Conservation (phyloP, 2,113 vertebrate species). For the Aspidoscelis tigris region DNA sequence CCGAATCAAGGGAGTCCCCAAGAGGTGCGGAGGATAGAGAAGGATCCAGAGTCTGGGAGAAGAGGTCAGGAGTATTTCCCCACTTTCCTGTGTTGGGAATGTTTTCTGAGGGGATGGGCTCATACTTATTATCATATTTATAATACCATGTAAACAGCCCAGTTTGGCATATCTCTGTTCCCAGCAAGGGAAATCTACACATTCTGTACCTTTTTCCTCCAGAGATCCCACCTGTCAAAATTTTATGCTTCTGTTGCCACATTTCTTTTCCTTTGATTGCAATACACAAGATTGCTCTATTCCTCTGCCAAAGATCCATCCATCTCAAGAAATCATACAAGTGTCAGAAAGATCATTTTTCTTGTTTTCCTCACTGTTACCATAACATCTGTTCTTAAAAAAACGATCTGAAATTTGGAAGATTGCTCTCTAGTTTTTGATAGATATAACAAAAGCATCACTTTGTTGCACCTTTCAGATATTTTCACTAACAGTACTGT, state of each 20-base stretch:
- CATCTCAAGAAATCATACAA: neutral
- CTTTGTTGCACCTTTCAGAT: neutral
- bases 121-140: too few species aligned
- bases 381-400: neutral
- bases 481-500: conserved; percentile 12
- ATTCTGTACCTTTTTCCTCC: neutral
- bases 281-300: neutral
- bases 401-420: neutral
- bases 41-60: too few species aligned
- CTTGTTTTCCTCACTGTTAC: neutral
- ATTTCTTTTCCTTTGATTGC: neutral
- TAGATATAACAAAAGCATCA: neutral
- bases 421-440: neutral
- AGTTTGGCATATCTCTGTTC: too few species aligned
- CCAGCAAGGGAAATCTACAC: too few species aligned
- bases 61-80: too few species aligned
- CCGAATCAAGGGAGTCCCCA: too few species aligned
- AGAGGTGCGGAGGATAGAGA: too few species aligned
- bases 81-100: too few species aligned
- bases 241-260: neutral
- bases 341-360: neutral
- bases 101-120: too few species aligned
- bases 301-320: neutral
- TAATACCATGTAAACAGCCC: too few species aligned
- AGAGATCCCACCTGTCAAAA: neutral